Evolutionary conservation across 2,888 invertebrate genomes (phyloP), one percentile per base, ranked within the genome.

Genomic region (Athalia circularis): DNA sequence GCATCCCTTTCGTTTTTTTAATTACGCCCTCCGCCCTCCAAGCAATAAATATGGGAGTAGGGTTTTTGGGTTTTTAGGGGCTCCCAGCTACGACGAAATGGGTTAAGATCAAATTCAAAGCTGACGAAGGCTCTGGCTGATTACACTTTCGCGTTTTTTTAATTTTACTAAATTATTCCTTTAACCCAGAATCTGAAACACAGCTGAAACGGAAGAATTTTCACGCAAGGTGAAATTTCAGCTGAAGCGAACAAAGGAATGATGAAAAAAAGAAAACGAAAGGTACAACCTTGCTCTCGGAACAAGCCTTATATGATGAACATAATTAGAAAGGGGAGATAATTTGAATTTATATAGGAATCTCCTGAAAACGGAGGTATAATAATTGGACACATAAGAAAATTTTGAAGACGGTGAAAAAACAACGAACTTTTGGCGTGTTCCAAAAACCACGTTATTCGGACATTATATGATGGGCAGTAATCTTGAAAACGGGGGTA

Each of bases 61-160:
- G 62, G 62, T 75, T 62, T 75, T 9, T 29, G 59, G 72, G 47
- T 54, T 59, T 47, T 54, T 54, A 11, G 13, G 61, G 61, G 65
- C 4, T 8, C 50, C 61, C 54, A 29, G 54, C 43, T 13, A 29
- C 29, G 29, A 29, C 29, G 29, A 29, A 29, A 29, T 4, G 50
- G 43, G 64, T 15, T 61, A 13, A 57, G 29, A 62, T 48, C 64
- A 50, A 75, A 75, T 75, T 62, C 75, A 75, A 75, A 61, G 50
- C 75, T 64, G 81, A 72, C 79, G 77, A 72, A 79, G 68, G 74
- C 77, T 11, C 79, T 45, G 83, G 81, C 81, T 84, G 85, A 86
- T 86, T 85, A 84, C 83, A 82, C 80, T 80, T 86, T 82, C 80
- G 79, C 81, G 80, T 83, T 72, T 45, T 85, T 85, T 85, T 84